These are phyloP conservation scores for Escarpia spicata DNA, from an alignment of 2,888 invertebrate species.

Conservation along the genomic window DNA sequence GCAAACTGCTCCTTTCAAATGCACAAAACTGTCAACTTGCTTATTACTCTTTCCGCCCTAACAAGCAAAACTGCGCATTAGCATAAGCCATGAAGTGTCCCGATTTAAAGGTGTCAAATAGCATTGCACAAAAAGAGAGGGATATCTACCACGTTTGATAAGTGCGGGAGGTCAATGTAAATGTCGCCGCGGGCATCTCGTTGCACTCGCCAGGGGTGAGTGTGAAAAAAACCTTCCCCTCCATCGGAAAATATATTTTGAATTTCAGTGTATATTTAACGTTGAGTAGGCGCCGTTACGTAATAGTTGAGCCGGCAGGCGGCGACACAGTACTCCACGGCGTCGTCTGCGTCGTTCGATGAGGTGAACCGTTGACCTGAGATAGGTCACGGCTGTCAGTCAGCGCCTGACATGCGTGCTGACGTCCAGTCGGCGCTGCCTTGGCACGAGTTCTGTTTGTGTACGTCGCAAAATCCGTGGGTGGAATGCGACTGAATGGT, in stretches of 20 bases:
- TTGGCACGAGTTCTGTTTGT: not conserved
- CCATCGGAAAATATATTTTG: too few relatives aligned
- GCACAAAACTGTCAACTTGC: not conserved
- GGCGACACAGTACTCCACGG: not conserved
- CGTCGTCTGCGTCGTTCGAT: conserved; percentile 12
- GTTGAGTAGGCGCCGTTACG: not conserved
- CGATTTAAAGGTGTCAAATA: not conserved
- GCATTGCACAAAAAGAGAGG: too few relatives aligned
- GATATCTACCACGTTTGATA: too few relatives aligned
- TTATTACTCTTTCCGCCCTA: not conserved
- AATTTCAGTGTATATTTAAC: too few relatives aligned
- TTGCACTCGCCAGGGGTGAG: too few relatives aligned
- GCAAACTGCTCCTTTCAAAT: not conserved
- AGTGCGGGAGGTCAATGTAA: too few relatives aligned
- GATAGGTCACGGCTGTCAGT: conserved; percentile 9
- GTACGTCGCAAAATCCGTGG: conserved; percentile 16
- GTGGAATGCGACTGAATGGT: conserved; percentile 13
- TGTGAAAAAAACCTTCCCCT: too few relatives aligned
- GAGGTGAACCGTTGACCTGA: not conserved
- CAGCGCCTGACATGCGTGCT: conserved; percentile 16
- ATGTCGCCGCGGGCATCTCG: too few relatives aligned
- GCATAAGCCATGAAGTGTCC: not conserved
- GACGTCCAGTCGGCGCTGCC: conserved; percentile 12
- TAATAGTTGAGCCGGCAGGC: not conserved
- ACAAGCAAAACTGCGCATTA: not conserved